Evolutionary conservation across 2,888 invertebrate genomes (phyloP).

Genomic region (Sepioteuthis lessoniana): DNA sequence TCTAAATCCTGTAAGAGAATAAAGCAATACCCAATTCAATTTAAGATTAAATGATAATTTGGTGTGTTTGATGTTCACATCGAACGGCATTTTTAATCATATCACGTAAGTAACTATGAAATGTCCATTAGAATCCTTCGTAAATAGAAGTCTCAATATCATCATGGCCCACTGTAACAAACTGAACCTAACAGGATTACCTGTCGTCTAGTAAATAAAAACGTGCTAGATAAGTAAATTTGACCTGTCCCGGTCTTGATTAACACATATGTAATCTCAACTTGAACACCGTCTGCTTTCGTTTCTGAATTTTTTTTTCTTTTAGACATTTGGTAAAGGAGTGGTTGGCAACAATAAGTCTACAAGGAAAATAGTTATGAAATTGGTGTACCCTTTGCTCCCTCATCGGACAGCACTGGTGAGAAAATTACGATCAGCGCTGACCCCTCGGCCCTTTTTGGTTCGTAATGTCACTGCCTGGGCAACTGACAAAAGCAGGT

Average conservation of each 20-base stretch:
- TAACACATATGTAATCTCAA: neutral
- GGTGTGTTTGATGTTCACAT: too few relatives aligned
- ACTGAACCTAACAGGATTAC: too few relatives aligned
- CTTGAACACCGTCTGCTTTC: neutral
- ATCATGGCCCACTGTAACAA: too few relatives aligned
- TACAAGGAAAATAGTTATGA: neutral
- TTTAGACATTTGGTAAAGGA: accelerated
- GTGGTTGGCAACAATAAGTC: neutral
- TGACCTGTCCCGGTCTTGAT: neutral
- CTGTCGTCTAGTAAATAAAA: neutral
- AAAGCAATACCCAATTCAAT: too few relatives aligned
- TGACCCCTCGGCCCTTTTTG: neutral
- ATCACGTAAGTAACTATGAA: too few relatives aligned
- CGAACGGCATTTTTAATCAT: too few relatives aligned
- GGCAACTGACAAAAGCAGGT: neutral
- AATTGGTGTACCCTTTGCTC: neutral
- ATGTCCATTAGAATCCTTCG: too few relatives aligned
- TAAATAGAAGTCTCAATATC: too few relatives aligned
- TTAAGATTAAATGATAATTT: too few relatives aligned
- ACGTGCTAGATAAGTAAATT: neutral
- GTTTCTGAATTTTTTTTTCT: neutral
- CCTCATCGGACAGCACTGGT: neutral
- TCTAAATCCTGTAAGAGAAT: too few relatives aligned
- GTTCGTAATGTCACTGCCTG: neutral
- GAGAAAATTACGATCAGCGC: neutral